Evolutionary conservation across 2,113 vertebrate species (phyloP).

Genomic region (Hystrix cristata): DNA sequence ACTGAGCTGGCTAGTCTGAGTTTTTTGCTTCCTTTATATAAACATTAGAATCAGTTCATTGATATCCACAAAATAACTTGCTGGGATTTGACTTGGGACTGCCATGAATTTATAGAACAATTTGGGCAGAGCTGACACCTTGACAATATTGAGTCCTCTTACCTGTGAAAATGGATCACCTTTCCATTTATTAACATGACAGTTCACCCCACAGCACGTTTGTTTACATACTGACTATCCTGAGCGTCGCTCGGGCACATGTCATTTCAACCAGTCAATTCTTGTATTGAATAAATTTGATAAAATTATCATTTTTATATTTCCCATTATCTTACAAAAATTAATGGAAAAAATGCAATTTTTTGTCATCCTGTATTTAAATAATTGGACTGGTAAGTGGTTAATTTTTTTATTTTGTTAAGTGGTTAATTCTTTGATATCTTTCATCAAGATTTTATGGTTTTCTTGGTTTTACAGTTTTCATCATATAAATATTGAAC

Average conservation of each 20-base stretch:
- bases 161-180: background rate
- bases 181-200: background rate
- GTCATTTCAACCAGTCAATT: background rate
- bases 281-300: background rate
- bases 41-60: background rate
- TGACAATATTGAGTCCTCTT: too few species aligned
- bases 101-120: background rate
- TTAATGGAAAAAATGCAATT: background rate
- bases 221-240: too few species aligned
- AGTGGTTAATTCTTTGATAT: background rate
- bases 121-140: background rate
- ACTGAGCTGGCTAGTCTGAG: background rate
- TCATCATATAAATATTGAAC: background rate
- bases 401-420: background rate
- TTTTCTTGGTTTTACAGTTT: background rate
- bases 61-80: background rate
- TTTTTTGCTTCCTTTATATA: background rate
- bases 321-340: background rate
- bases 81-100: background rate
- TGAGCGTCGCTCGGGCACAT: background rate
- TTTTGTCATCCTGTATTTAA: background rate
- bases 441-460: background rate
- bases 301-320: background rate
- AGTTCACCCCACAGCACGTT: background rate
- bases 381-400: background rate